Evolutionary conservation across 2,113 vertebrate species (phyloP).

Genomic region (Chaetops frenatus): DNA sequence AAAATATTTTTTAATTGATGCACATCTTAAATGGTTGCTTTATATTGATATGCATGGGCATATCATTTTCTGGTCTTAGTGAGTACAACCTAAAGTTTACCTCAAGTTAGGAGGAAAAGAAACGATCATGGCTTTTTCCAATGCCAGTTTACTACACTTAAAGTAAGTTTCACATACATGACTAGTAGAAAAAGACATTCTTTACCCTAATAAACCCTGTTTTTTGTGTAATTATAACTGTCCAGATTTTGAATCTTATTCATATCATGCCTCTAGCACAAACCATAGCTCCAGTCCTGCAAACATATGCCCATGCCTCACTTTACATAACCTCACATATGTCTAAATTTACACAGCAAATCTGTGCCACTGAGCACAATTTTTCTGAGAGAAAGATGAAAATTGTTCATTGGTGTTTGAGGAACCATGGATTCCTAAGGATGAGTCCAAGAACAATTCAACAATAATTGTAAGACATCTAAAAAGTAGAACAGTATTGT

Average conservation of each 20-base stretch:
- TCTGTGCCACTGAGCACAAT: background rate
- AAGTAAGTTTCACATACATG: background rate
- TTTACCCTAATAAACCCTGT: background rate
- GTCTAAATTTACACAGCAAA: background rate
- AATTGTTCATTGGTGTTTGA: background rate
- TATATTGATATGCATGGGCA: rapidly evolving
- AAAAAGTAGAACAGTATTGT: background rate
- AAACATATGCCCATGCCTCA: constrained; percentile 16
- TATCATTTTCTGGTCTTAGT: background rate
- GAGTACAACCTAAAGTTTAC: background rate
- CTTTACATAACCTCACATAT: constrained; percentile 36
- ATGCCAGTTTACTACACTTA: background rate
- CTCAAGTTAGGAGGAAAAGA: background rate
- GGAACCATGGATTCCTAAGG: background rate
- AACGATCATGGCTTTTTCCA: background rate
- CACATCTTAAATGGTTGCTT: background rate
- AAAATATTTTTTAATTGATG: background rate
- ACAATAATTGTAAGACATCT: background rate
- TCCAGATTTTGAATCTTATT: constrained; percentile 1
- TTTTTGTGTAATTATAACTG: background rate
- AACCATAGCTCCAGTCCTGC: background rate
- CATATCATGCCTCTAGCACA: background rate
- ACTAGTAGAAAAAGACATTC: background rate
- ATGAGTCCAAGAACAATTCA: background rate
- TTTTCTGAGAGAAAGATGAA: background rate